phyloP scores from a whole-genome alignment of 2,888 invertebrate genomes.

The Tipula lateralis region DNA sequence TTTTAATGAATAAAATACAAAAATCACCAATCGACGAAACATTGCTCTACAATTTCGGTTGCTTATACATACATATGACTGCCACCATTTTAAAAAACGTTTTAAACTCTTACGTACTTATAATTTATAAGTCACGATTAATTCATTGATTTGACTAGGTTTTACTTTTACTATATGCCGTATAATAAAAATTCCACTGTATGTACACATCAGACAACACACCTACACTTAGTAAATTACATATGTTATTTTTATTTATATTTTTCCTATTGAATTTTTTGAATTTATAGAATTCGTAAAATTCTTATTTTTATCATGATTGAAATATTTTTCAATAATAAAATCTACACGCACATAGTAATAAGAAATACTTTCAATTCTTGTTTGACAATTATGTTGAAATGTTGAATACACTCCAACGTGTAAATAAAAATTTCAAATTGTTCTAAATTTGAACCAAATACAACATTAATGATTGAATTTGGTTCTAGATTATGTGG shows the following conservation, averaged over 20 bases:
- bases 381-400: slow-evolving; percentile 6
- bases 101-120: too few species aligned
- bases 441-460: not conserved
- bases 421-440: not conserved
- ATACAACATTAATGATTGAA: not conserved
- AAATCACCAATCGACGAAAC: too few species aligned
- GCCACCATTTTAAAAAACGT: too few species aligned
- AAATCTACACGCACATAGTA: not conserved
- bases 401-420: not conserved
- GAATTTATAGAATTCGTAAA: slow-evolving; percentile 11
- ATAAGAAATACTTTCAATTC: not conserved
- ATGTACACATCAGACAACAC: not conserved
- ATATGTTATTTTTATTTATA: not conserved
- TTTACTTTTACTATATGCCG: not conserved
- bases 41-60: too few species aligned
- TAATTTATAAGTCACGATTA: not conserved
- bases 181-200: not conserved
- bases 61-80: too few species aligned
- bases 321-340: not conserved
- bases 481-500: not conserved
- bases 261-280: not conserved
- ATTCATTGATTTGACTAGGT: not conserved
- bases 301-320: slow-evolving; percentile 11
- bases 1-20: too few species aligned
- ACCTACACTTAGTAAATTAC: not conserved